A percentile compares a stretch with the other conserved stretches of the same genome.
These are phyloP conservation scores for Aldabrachelys gigantea DNA, from an alignment of 2,113 vertebrate genomes.

Conservation along the genomic window DNA sequence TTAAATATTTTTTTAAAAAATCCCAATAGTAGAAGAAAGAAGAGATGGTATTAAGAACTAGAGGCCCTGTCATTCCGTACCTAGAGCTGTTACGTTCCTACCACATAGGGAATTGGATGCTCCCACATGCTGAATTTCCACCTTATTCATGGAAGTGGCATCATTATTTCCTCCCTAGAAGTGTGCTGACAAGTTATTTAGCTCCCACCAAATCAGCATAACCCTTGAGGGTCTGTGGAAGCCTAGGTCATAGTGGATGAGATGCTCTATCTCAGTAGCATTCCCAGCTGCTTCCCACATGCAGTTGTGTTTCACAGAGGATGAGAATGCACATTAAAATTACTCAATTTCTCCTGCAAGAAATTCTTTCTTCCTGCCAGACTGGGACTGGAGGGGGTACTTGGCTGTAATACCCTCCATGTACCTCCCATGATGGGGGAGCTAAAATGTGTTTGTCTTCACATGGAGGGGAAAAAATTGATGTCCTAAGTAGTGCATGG, in stretches of 20 bases:
- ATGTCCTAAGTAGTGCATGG: not conserved
- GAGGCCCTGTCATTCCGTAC: not conserved
- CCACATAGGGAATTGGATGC: not conserved
- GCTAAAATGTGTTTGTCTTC: not conserved
- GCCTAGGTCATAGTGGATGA: not conserved
- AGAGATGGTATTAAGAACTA: not conserved
- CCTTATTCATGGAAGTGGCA: not conserved
- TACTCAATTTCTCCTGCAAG: not conserved
- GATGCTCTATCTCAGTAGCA: not conserved
- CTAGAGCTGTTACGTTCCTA: not conserved
- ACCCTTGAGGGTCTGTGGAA: not conserved
- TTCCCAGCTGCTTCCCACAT: rapidly evolving
- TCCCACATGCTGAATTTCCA: not conserved
- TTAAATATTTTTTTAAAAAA: not conserved
- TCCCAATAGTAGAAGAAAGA: not conserved
- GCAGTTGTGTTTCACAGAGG: not conserved
- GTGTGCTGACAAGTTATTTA: not conserved
- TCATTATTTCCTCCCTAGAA: not conserved
- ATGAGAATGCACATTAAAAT: not conserved
- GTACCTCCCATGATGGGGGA: not conserved
- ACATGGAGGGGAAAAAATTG: not conserved
- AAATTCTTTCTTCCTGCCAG: slow-evolving; percentile 5
- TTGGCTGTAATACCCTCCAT: not conserved
- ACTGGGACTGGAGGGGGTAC: not conserved
- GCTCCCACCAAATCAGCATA: not conserved